phyloP scores from a whole-genome alignment of 2,113 vertebrate genomes.

The Caranx melampygus region DNA sequence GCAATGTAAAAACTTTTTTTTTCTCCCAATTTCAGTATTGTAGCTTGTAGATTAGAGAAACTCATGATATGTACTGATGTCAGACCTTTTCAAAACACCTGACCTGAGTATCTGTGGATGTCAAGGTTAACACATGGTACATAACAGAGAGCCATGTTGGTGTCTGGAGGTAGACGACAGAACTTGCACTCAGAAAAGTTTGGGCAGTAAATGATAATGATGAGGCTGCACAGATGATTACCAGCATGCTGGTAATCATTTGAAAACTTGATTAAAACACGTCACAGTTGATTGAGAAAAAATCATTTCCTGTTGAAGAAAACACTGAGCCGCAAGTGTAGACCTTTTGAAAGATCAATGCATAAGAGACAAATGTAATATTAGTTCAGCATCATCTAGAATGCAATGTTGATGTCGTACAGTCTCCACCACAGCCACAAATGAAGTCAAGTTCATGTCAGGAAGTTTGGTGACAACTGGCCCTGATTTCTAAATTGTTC shows the following conservation, averaged over 20 bases:
- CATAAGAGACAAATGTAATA: neutral
- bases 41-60: neutral
- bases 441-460: neutral
- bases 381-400: neutral
- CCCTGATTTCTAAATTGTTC: neutral
- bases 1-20: neutral
- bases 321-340: neutral
- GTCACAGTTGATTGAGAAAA: neutral
- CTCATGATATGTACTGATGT: neutral
- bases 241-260: neutral
- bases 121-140: neutral
- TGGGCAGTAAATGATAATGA: neutral
- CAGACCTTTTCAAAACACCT: neutral
- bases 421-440: neutral
- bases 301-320: too few species aligned
- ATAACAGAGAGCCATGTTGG: neutral
- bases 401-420: neutral
- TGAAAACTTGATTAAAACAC: neutral
- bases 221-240: neutral
- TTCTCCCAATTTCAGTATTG: constrained; percentile 7
- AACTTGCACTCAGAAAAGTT: neutral
- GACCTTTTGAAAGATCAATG: neutral
- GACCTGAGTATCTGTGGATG: constrained; percentile 4
- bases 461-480: neutral
- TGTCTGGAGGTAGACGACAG: neutral